These are phyloP conservation scores for Herpetotheres cachinnans DNA, from an alignment of 2,113 vertebrate genomes.

Conservation along the genomic window DNA sequence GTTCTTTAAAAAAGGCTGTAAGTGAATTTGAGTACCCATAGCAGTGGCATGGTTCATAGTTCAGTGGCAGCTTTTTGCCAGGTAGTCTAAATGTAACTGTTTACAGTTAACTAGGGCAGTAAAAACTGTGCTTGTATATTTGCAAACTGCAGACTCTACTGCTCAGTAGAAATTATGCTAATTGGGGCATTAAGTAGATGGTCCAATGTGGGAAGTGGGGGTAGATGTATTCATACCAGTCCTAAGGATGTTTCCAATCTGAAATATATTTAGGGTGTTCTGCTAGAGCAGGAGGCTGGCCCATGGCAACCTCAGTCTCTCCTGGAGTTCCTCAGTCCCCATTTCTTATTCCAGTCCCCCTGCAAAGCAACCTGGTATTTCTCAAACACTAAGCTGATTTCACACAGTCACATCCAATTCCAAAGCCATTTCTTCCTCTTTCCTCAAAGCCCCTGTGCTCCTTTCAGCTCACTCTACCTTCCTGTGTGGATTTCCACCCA, in stretches of 20 bases:
- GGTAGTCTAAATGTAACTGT: background rate
- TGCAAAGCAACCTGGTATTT: background rate
- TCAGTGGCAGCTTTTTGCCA: background rate
- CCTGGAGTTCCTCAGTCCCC: background rate
- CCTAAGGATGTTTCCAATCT: background rate
- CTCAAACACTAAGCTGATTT: background rate
- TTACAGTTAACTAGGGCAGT: no score
- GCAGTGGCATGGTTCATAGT: background rate
- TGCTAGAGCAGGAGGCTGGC: background rate
- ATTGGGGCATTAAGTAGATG: background rate
- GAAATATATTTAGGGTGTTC: background rate
- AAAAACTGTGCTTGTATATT: background rate
- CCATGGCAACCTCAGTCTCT: background rate
- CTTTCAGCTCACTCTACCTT: background rate
- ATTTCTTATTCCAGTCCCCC: background rate
- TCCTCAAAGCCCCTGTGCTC: background rate
- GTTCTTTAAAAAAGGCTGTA: background rate
- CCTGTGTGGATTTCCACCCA: background rate
- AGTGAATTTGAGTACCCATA: background rate
- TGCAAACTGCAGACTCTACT: background rate
- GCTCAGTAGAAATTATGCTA: background rate
- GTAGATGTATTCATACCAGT: background rate
- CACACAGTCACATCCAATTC: background rate
- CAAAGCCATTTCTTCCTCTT: background rate
- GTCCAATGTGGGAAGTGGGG: rapidly evolving